A percentile compares a stretch with the other conserved stretches of the same genome.
Conservation (phyloP, 2,113 vertebrate species). For the Corapipo altera region DNA sequence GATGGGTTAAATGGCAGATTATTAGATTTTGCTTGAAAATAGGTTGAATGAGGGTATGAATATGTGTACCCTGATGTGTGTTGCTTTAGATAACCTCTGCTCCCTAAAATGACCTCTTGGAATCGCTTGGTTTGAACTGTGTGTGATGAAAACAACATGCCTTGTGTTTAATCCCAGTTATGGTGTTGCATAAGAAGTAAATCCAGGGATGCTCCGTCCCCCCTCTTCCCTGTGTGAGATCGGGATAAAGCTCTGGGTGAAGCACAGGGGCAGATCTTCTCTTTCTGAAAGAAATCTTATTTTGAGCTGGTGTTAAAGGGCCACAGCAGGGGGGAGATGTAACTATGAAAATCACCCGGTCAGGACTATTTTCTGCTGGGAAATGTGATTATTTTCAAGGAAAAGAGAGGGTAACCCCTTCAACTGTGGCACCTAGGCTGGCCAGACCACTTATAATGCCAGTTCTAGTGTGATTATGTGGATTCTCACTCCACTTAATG, state of each 20-base stretch:
- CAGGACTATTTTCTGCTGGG: background rate
- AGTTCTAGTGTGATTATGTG: fast-evolving
- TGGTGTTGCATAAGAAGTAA: background rate
- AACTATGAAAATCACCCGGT: background rate
- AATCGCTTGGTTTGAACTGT: background rate
- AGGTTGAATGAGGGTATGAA: fast-evolving
- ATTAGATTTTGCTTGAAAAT: background rate
- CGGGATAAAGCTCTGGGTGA: background rate
- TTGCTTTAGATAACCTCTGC: background rate
- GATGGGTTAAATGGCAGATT: background rate
- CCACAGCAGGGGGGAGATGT: background rate
- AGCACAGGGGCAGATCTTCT: background rate
- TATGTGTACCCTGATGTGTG: fast-evolving
- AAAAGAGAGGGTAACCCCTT: background rate
- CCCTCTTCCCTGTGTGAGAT: background rate
- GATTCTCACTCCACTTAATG: background rate
- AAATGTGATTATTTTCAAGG: background rate
- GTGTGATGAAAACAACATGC: background rate
- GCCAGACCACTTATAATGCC: background rate
- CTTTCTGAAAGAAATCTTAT: background rate
- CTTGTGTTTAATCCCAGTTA: background rate
- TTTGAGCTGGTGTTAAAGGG: background rate
- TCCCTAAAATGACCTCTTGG: background rate
- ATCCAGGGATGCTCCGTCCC: background rate
- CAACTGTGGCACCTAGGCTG: background rate